Percentiles rank a stretch among this genome's conserved stretches.
Conservation (phyloP, 2,113 vertebrate species). For the Clarias magur region DNA sequence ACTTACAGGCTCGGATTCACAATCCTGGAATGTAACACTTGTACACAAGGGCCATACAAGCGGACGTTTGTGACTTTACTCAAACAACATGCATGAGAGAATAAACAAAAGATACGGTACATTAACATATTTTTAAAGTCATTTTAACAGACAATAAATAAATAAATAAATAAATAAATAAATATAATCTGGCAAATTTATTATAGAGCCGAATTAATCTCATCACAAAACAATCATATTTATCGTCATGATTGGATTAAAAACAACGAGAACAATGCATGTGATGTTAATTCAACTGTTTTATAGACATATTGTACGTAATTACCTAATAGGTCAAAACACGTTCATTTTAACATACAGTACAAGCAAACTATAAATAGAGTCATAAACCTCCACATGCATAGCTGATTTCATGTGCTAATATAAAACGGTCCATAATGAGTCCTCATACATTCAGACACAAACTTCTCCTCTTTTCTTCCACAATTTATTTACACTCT, state of each 20-base stretch:
- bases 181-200: background rate
- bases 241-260: background rate
- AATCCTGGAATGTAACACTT: background rate
- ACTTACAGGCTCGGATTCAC: conserved; percentile 1
- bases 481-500: background rate
- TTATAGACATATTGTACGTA: background rate
- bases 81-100: background rate
- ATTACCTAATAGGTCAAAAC: background rate
- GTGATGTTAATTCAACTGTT: background rate
- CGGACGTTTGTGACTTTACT: background rate
- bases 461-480: background rate
- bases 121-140: background rate
- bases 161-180: too few relatives aligned
- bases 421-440: conserved; percentile 22
- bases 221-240: background rate
- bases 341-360: background rate
- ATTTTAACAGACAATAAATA: background rate
- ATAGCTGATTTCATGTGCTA: conserved; percentile 10
- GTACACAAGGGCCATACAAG: background rate
- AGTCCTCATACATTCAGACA: background rate
- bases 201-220: background rate
- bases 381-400: background rate
- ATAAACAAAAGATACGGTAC: background rate
- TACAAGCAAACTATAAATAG: background rate
- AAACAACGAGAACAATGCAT: background rate